phyloP scores from a whole-genome alignment of 2,113 vertebrate species.

The Sorex fumeus region DNA sequence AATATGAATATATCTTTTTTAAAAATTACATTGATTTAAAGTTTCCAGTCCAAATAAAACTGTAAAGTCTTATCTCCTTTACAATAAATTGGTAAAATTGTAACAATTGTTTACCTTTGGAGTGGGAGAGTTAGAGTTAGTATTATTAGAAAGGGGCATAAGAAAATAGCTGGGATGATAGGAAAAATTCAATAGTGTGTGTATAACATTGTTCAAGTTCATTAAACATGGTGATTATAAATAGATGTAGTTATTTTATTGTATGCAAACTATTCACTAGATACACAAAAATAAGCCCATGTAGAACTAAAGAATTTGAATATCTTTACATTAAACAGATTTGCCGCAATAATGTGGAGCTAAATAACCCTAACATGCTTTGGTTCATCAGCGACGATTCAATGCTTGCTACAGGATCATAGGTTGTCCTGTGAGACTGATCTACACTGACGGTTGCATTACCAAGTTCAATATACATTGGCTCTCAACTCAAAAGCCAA shows the following conservation, averaged over 20 bases:
- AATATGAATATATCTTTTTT: background rate
- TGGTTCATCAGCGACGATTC: background rate
- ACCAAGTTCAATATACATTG: too few relatives aligned
- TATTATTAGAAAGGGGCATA: background rate
- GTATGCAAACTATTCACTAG: constrained; percentile 9
- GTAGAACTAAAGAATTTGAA: constrained; percentile 29
- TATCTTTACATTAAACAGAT: background rate
- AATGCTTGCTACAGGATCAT: background rate
- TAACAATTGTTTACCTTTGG: background rate
- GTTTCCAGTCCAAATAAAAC: background rate
- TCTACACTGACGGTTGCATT: background rate
- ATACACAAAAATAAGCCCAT: background rate
- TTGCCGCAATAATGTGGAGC: background rate
- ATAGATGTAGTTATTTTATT: constrained; percentile 24
- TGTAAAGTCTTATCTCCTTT: background rate
- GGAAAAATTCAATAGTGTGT: background rate
- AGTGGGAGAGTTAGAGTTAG: background rate
- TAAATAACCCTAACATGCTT: background rate
- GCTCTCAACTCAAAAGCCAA: too few relatives aligned
- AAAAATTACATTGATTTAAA: too few relatives aligned
- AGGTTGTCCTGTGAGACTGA: background rate
- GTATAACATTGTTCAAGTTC: background rate
- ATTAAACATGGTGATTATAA: background rate
- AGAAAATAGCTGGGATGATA: background rate
- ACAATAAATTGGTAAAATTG: background rate